Base-by-base conservation (phyloP, 2,888 invertebrate genomes). In the Stegana nigrithorax region DNA sequence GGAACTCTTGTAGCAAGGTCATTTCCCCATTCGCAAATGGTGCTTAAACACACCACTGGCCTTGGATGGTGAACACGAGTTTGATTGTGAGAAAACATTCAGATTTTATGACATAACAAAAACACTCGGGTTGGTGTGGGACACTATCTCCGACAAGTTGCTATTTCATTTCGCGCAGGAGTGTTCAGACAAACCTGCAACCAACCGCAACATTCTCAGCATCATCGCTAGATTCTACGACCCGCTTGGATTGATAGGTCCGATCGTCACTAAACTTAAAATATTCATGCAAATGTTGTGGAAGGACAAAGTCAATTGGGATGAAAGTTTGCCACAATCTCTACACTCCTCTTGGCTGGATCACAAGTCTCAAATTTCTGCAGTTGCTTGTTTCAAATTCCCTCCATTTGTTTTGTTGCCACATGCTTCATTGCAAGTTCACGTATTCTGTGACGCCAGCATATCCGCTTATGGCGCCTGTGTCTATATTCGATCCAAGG, bases 371-470 rank as follows among this genome's bases (percentile, higher is more conserved):
- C 4, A 47, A 23, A 1, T 27, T 2, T 21, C 21, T 2, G 14
- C 10, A 1, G 25, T 47, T 1, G 4, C 8, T 5, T 12, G 2
- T 4, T 17, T 27, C 4, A 27, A 3, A 17, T 53, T 53, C 19
- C 53, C 53, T n/a, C 53, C 29, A 4, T 53, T 29, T 19, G 53
- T 29, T 26, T 4, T 25, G 32, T 6, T 27, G 1, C 29, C 53
- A 8, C 8, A 12, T 4, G 53, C 53, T 7, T 2, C 17, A 2
- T 25, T 53, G 7, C 29, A 53, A 25, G 27, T 53, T 17, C 53
- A 53, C 17, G 53, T 29, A 3, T 53, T 53, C 27, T 53, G 53
- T 25, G 53, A 53, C 6, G 53, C 53, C 10, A 50, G 50, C 50
- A 19, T 5, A 6, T 5, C 23, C 7, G 50, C 50, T 8, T 50